phyloP scores from a whole-genome alignment of 2,113 vertebrate species.

The Toxotes jaculatrix region DNA sequence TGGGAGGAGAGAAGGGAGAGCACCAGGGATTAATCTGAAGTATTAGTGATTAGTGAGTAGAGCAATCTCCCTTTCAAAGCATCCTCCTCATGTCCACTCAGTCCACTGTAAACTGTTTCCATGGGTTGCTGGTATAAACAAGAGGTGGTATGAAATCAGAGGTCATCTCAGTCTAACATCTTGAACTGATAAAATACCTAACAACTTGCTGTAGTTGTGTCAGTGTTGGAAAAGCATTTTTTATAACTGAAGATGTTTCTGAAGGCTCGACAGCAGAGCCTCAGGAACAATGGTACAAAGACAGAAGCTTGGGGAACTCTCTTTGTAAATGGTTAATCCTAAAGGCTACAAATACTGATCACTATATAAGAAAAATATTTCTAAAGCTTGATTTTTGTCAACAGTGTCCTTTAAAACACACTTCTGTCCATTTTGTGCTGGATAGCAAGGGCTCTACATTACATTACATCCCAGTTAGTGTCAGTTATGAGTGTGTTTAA shows the following conservation, averaged over 20 bases:
- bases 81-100: slow-evolving; percentile 33
- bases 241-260: neutral
- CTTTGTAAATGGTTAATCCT: no score
- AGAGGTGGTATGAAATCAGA: neutral
- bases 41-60: neutral
- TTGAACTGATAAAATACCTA: slow-evolving; percentile 14
- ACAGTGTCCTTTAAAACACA: no score
- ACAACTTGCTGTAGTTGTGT: neutral
- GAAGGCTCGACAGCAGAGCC: neutral
- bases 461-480: no score
- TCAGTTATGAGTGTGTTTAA: no score
- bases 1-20: neutral
- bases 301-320: no score
- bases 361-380: no score
- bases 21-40: slow-evolving; percentile 7
- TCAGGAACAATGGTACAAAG: no score
- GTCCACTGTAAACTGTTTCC: neutral
- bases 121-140: neutral
- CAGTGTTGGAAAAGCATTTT: neutral
- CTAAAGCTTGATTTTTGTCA: no score
- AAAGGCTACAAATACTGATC: no score
- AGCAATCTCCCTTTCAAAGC: slow-evolving; percentile 33
- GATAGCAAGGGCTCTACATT: no score
- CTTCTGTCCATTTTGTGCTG: no score
- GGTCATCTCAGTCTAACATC: neutral